These are phyloP conservation scores for Scopus umbretta DNA, from an alignment of 2,113 vertebrate species.

Conservation along the genomic window DNA sequence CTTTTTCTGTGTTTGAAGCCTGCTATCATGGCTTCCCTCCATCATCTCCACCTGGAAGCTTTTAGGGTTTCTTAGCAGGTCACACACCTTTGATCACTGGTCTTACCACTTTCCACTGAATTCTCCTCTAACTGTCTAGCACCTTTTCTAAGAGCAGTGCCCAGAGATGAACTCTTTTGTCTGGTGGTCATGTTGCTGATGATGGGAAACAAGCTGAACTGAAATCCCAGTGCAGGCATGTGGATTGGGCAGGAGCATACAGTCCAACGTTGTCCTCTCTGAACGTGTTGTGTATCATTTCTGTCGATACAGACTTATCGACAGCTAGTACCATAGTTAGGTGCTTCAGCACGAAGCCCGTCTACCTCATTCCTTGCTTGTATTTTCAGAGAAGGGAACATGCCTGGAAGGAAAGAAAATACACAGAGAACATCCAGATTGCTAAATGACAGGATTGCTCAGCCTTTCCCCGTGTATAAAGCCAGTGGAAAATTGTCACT, in stretches of 20 bases:
- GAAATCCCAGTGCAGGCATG: neutral
- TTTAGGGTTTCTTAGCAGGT: neutral
- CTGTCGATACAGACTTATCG: neutral
- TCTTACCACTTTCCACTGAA: neutral
- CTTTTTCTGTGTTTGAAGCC: neutral
- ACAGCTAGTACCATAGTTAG: neutral
- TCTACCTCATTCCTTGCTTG: neutral
- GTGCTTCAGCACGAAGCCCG: neutral
- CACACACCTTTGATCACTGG: neutral
- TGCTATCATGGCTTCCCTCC: neutral
- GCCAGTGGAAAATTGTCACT: neutral
- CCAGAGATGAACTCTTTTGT: neutral
- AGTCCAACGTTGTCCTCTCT: neutral
- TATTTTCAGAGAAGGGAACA: neutral
- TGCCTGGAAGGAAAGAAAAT: neutral
- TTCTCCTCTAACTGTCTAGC: neutral
- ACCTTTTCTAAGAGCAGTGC: neutral
- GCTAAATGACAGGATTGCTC: neutral
- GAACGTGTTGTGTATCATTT: fast-evolving
- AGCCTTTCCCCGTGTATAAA: neutral
- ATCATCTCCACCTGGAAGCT: neutral
- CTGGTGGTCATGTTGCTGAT: neutral
- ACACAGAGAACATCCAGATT: neutral
- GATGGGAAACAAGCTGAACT: neutral
- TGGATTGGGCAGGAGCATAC: fast-evolving